phyloP scores from a whole-genome alignment of 2,113 vertebrate genomes.

The Rhagologus leucostigma region DNA sequence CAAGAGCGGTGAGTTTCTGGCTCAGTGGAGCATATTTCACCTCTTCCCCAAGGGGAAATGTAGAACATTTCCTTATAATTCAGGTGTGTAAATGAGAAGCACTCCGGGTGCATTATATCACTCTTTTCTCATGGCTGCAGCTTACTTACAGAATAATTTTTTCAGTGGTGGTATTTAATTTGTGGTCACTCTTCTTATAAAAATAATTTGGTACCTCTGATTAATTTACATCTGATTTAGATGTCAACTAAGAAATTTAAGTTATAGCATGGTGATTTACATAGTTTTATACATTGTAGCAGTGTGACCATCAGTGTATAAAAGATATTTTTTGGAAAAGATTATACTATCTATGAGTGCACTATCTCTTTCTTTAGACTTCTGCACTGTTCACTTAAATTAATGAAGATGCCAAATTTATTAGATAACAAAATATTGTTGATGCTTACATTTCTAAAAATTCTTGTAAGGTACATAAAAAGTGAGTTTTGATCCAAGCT shows the following conservation, averaged over 20 bases:
- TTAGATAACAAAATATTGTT: background rate
- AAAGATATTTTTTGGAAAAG: background rate
- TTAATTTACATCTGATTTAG: background rate
- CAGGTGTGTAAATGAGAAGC: slow-evolving; percentile 31
- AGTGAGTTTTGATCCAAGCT: slow-evolving; percentile 28
- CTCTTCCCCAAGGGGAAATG: slow-evolving; percentile 6
- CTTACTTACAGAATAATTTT: background rate
- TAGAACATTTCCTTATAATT: slow-evolving; percentile 29
- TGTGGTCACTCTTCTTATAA: background rate
- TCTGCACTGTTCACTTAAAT: background rate
- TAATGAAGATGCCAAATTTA: background rate
- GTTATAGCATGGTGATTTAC: background rate
- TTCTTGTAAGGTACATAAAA: background rate
- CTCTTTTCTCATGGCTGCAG: background rate
- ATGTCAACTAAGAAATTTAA: background rate
- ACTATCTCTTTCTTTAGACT: background rate
- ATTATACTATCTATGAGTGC: background rate
- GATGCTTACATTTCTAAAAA: background rate
- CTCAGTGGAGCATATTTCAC: slow-evolving; percentile 18
- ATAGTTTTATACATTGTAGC: background rate
- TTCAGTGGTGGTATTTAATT: background rate
- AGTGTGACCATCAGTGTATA: background rate
- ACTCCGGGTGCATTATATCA: background rate
- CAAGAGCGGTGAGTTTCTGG: background rate
- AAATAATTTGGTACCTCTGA: background rate